These are phyloP conservation scores for Orgyia antiqua DNA, from an alignment of 2,888 invertebrate species.

Conservation along the genomic window DNA sequence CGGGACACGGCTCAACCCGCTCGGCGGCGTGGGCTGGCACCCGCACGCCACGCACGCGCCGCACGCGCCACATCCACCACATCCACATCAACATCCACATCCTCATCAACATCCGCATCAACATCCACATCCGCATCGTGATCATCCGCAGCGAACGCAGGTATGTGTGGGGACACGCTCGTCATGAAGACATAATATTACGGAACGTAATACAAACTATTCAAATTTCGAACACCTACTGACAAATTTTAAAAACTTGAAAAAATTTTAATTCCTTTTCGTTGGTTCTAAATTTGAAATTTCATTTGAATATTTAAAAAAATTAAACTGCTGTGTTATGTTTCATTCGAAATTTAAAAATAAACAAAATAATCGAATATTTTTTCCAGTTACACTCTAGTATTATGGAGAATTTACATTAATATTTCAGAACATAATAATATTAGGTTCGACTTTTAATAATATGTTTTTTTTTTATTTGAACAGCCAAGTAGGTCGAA, in stretches of 20 bases:
- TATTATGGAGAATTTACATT: too few species aligned
- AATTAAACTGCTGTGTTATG: conserved; percentile 2
- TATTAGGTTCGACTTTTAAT: too few species aligned
- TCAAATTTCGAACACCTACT: too few species aligned
- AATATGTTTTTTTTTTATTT: too few species aligned
- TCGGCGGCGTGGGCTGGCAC: conserved; percentile 58
- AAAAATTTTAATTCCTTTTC: too few species aligned
- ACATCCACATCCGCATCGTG: conserved; percentile 31
- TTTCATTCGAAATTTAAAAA: conserved; percentile 1
- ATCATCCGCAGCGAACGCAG: conserved; percentile 12
- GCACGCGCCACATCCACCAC: conserved; percentile 12
- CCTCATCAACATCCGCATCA: conserved; percentile 23
- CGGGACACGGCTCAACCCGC: conserved; percentile 53
- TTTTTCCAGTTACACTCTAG: conserved; percentile 6
- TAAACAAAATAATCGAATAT: conserved; percentile 3
- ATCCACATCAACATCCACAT: conserved; percentile 20
- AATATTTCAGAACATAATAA: too few species aligned
- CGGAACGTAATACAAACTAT: too few species aligned
- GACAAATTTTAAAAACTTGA: too few species aligned
- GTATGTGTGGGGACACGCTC: background rate
- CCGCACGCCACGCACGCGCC: conserved; percentile 29
- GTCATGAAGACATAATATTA: background rate
- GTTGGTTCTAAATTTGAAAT: too few species aligned
- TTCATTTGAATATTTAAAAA: too few species aligned
- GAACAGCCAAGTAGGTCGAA: background rate